phyloP scores from a whole-genome alignment of 2,888 invertebrate genomes.

The Aelia acuminata region DNA sequence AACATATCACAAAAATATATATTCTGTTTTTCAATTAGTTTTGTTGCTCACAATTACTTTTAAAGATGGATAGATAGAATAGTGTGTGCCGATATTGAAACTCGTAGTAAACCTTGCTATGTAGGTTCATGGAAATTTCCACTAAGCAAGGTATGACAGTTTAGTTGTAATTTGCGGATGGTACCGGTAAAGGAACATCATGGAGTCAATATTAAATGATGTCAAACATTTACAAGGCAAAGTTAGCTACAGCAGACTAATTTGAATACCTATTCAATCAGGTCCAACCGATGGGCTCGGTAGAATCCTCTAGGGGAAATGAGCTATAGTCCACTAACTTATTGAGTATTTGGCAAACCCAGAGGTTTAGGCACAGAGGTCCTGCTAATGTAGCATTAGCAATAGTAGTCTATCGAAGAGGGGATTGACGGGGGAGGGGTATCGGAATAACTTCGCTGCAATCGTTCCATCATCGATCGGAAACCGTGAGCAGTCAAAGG shows the following conservation, averaged over 20 bases:
- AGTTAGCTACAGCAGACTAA: neutral
- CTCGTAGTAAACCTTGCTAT: no score
- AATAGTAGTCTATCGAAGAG: neutral
- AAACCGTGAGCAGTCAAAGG: neutral
- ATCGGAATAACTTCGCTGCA: neutral
- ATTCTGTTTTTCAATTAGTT: no score
- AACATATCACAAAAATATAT: no score
- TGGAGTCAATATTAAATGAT: neutral
- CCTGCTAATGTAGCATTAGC: neutral
- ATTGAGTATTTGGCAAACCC: neutral
- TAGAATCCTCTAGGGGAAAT: neutral
- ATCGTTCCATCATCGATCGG: neutral
- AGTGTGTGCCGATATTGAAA: no score
- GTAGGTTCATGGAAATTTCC: neutral
- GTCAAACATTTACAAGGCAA: neutral
- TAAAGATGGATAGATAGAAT: no score
- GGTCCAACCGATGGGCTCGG: neutral
- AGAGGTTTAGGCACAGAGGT: neutral
- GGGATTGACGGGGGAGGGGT: neutral
- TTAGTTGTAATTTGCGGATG: neutral
- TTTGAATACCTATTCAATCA: constrained; percentile 14
- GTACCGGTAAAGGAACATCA: neutral
- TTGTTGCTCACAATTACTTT: no score
- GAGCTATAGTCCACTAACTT: neutral
- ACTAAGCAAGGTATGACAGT: neutral